Conservation (phyloP, 2,113 vertebrate genomes). For the Zosterops japonicus region DNA sequence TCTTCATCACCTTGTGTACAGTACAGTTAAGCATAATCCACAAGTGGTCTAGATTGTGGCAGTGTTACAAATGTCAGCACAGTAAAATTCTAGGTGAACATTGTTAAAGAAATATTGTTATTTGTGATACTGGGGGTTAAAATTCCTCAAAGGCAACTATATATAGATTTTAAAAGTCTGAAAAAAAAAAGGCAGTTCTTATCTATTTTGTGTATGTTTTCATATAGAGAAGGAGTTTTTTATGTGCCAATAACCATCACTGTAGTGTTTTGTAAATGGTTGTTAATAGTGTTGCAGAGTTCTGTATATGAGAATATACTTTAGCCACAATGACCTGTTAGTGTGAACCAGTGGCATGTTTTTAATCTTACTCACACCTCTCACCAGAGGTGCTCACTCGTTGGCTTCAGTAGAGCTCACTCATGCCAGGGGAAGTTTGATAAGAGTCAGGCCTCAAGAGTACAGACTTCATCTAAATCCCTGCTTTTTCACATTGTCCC, state of each 20-base stretch:
- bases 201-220: conserved; percentile 69
- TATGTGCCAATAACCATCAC: conserved; percentile 73
- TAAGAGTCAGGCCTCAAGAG: conserved; percentile 12
- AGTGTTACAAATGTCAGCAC: conserved; percentile 65
- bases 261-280: conserved; percentile 69
- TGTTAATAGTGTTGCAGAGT: conserved; percentile 70
- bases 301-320: conserved; percentile 64
- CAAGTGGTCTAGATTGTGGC: conserved; percentile 68
- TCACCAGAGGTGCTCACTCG: background rate
- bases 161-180: conserved; percentile 69
- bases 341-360: conserved; percentile 48
- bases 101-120: conserved; percentile 56
- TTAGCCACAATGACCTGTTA: conserved; percentile 62
- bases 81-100: conserved; percentile 63
- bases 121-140: conserved; percentile 70
- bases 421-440: background rate
- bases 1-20: conserved; percentile 82
- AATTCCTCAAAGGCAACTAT: conserved; percentile 72
- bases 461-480: conserved; percentile 19
- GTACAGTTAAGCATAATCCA: conserved; percentile 72
- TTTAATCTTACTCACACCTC: conserved; percentile 12
- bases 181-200: conserved; percentile 47
- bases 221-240: conserved; percentile 65
- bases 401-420: background rate
- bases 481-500: conserved; percentile 24